Conservation (phyloP, 2,888 invertebrate genomes). For the Electrophaes corylata region DNA sequence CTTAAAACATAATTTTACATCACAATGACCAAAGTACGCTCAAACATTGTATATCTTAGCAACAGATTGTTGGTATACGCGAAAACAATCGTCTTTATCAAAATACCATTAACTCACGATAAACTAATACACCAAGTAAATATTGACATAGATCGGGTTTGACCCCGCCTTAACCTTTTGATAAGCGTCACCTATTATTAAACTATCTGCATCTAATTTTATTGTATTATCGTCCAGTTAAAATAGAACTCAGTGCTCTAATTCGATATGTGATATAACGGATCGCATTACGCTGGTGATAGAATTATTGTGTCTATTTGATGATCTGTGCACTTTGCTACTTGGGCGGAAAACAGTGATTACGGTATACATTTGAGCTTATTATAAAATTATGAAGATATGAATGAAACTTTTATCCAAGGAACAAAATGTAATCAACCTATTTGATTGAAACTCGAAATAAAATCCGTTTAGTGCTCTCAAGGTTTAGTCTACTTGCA, state of each 20-base stretch:
- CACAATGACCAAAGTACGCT: background rate
- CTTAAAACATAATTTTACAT: background rate
- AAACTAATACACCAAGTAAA: slow-evolving; percentile 62
- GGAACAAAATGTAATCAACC: too few relatives aligned
- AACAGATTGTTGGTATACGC: slow-evolving; percentile 52
- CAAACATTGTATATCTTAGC: slow-evolving; percentile 53
- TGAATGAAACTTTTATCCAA: background rate
- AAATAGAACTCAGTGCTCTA: slow-evolving; percentile 7
- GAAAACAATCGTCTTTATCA: slow-evolving; percentile 58
- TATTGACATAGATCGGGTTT: slow-evolving; percentile 76
- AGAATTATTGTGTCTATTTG: slow-evolving; percentile 21
- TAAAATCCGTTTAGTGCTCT: too few relatives aligned
- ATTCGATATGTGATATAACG: background rate
- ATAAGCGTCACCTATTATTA: slow-evolving; percentile 70
- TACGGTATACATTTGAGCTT: slow-evolving; percentile 4
- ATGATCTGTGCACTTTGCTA: slow-evolving; percentile 22
- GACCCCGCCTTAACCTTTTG: slow-evolving; percentile 77
- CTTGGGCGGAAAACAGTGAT: slow-evolving; percentile 5
- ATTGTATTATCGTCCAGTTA: slow-evolving; percentile 33
- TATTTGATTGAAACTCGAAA: too few relatives aligned
- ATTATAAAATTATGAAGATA: slow-evolving; percentile 3
- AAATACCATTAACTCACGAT: slow-evolving; percentile 55
- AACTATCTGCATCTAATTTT: slow-evolving; percentile 52
- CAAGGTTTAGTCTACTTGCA: too few relatives aligned
- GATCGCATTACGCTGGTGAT: slow-evolving; percentile 13